Conservation (phyloP, 2,888 invertebrate species). For the Tribolium freemani region DNA sequence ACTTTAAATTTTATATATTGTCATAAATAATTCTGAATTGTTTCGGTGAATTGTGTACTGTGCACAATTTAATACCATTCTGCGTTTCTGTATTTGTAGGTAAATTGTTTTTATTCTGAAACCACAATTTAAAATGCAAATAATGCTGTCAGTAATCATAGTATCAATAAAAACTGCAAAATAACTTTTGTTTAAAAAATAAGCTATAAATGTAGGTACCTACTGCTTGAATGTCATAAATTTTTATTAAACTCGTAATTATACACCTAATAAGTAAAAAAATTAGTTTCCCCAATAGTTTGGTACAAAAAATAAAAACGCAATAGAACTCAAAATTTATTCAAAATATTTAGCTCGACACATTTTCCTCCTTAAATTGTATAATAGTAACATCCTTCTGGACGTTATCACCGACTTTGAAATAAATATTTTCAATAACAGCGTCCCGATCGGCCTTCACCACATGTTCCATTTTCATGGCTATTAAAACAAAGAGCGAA, state of each 20-base stretch:
- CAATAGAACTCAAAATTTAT: background rate
- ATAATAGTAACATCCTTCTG: conserved; percentile 80
- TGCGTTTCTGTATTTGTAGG: too few relatives aligned
- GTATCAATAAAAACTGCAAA: background rate
- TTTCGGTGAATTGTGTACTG: too few relatives aligned
- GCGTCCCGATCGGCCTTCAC: conserved; percentile 88
- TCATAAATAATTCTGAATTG: too few relatives aligned
- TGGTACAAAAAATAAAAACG: background rate
- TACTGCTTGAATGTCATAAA: too few relatives aligned
- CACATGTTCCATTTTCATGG: conserved; percentile 99
- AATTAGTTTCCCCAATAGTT: too few relatives aligned
- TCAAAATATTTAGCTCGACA: background rate
- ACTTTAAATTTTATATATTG: too few relatives aligned
- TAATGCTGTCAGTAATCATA: background rate
- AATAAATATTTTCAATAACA: conserved; percentile 79
- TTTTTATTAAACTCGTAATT: too few relatives aligned
- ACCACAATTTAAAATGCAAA: too few relatives aligned
- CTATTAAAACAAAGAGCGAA: conserved; percentile 92
- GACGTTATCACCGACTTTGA: conserved; percentile 85
- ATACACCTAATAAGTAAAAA: too few relatives aligned
- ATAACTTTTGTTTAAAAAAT: background rate
- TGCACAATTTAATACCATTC: too few relatives aligned
- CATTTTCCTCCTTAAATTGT: conserved; percentile 68
- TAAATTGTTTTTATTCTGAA: too few relatives aligned
- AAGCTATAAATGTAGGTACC: too few relatives aligned